Conservation (phyloP, 2,797 vertebrate species). For the Novumbra hubbsi region DNA sequence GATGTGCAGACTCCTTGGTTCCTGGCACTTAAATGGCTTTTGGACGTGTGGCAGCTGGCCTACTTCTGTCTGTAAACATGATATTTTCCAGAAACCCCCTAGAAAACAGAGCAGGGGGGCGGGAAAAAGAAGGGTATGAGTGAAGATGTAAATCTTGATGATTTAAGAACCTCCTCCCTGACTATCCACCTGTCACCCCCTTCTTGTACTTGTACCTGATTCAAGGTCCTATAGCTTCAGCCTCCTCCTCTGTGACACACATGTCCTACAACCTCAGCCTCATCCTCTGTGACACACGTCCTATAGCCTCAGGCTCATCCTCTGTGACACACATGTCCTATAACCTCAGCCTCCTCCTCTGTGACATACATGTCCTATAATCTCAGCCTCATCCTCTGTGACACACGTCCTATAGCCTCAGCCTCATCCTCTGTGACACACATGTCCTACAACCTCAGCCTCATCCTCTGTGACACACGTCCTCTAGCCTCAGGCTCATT, state of each 20-base stretch:
- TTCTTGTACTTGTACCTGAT: not conserved
- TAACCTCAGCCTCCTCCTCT: not conserved
- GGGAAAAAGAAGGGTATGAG: constrained; percentile 37
- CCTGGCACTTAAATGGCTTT: constrained; percentile 47
- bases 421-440: constrained; percentile 21
- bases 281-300: constrained; percentile 21
- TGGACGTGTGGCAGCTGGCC: constrained; percentile 56
- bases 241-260: constrained; percentile 21
- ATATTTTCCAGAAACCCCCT: constrained; percentile 35
- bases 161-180: constrained; percentile 21
- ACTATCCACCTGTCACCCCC: constrained; percentile 18
- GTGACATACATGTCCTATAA: constrained; percentile 26
- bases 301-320: not conserved
- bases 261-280: constrained; percentile 9
- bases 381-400: constrained; percentile 1
- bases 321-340: constrained; percentile 25
- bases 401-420: constrained; percentile 25
- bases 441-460: constrained; percentile 9
- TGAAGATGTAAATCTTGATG: constrained; percentile 34
- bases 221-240: constrained; percentile 11
- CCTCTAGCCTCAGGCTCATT: not conserved
- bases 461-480: constrained; percentile 22
- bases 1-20: constrained; percentile 43
- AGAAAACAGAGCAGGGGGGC: constrained; percentile 28
- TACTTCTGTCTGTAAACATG: constrained; percentile 39